Evolutionary conservation across 1,140 invertebrate genomes (phyloP).

Genomic region (Globodera rostochiensis): DNA sequence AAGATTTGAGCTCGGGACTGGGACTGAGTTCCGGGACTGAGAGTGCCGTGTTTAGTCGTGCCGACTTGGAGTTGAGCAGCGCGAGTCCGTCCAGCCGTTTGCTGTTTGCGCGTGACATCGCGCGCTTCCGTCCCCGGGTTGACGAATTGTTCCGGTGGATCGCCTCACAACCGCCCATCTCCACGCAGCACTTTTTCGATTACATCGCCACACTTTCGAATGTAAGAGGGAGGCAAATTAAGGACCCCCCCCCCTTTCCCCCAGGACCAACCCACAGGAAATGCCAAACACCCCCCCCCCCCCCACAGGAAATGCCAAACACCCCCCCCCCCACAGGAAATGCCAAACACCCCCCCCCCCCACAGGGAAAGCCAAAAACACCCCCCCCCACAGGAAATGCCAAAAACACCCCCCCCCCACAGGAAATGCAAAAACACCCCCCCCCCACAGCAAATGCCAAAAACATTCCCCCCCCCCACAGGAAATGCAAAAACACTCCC

Average conservation of each 20-base stretch:
- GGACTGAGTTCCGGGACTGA: too few species aligned
- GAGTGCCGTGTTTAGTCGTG: constrained; percentile 68
- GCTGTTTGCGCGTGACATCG: constrained; percentile 60
- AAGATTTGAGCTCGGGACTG: too few species aligned
- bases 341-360: background rate
- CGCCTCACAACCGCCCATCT: constrained; percentile 36
- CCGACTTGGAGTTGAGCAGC: constrained; percentile 72
- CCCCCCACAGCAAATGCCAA: too few species aligned
- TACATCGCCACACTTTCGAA: constrained; percentile 49
- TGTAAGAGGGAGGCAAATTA: background rate
- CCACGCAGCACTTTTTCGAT: constrained; percentile 53
- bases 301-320: too few species aligned
- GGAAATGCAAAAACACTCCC: too few species aligned
- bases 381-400: background rate
- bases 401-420: background rate
- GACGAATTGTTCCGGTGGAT: constrained; percentile 44
- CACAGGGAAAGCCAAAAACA: too few species aligned
- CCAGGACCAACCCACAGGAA: too few species aligned
- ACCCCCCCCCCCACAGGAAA: background rate
- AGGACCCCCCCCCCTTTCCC: too few species aligned
- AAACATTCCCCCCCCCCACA: too few species aligned
- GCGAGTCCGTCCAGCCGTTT: constrained; percentile 93
- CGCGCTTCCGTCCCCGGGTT: constrained; percentile 53
- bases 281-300: background rate
- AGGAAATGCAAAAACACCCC: too few species aligned